phyloP scores from a whole-genome alignment of 2,888 invertebrate genomes.

The Clitarchus hookeri region DNA sequence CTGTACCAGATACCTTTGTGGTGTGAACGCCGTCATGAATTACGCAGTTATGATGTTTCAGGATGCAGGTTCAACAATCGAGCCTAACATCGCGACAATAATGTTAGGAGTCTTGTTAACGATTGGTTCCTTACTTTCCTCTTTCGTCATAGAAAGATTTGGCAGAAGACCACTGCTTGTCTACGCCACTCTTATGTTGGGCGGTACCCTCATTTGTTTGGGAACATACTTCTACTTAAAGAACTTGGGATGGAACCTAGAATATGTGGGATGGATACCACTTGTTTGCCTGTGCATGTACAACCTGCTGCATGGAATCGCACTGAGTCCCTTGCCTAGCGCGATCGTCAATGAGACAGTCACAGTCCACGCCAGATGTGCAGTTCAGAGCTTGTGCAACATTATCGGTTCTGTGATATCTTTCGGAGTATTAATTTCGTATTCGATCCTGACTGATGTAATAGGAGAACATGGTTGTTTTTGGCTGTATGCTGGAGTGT shows the following conservation, averaged over 20 bases:
- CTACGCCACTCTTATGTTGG: not conserved
- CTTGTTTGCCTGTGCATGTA: not conserved
- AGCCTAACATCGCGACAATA: not conserved
- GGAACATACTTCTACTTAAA: not conserved
- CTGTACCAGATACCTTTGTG: constrained; percentile 55
- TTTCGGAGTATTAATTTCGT: not conserved
- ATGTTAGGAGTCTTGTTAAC: not conserved
- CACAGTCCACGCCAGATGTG: not conserved
- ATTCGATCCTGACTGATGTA: not conserved
- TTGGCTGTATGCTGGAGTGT: not conserved
- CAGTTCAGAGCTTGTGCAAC: not conserved
- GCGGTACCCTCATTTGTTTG: not conserved
- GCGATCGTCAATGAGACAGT: not conserved
- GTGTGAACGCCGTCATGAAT: constrained; percentile 55
- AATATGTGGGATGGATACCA: not conserved
- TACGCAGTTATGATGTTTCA: constrained; percentile 50
- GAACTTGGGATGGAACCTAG: not conserved
- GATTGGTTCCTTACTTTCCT: not conserved
- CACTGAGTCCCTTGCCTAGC: not conserved
- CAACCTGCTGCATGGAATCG: not conserved
- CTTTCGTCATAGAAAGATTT: not conserved
- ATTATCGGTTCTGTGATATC: not conserved
- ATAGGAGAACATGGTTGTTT: not conserved
- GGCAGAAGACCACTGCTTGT: not conserved
- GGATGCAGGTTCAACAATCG: constrained; percentile 45